A percentile compares a stretch with the other conserved stretches of the same genome.
These are phyloP conservation scores for Cheilosia urbana DNA, from an alignment of 2,888 invertebrate species.

Conservation along the genomic window DNA sequence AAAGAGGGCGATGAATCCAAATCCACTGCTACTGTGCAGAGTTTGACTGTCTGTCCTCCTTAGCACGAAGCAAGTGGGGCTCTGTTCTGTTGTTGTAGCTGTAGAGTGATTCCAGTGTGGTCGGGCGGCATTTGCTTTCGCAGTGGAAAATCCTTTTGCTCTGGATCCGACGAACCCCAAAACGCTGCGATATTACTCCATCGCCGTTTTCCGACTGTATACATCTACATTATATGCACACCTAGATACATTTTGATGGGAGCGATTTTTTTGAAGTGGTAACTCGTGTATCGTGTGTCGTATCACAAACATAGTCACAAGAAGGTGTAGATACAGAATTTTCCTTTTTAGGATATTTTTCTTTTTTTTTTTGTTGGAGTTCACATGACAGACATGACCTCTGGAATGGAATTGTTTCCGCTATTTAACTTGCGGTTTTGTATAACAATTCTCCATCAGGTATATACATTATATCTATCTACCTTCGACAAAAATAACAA, in stretches of 20 bases:
- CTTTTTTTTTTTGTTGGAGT: slow-evolving; percentile 44
- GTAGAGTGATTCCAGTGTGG: slow-evolving; percentile 25
- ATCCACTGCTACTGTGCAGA: slow-evolving; percentile 48
- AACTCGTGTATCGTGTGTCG: slow-evolving; percentile 9
- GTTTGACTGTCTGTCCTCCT: slow-evolving; percentile 12
- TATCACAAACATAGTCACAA: background rate
- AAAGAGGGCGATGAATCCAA: slow-evolving; percentile 57
- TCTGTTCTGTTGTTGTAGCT: background rate
- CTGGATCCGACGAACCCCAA: slow-evolving; percentile 15
- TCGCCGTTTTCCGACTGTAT: slow-evolving; percentile 42
- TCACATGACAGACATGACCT: slow-evolving; percentile 68
- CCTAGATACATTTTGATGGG: slow-evolving; percentile 9
- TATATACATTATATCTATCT: slow-evolving; percentile 4
- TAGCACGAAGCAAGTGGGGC: slow-evolving; percentile 8
- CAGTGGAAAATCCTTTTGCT: slow-evolving; percentile 6
- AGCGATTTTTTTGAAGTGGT: slow-evolving; percentile 32
- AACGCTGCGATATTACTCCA: slow-evolving; percentile 41
- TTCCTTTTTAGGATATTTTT: slow-evolving; percentile 26
- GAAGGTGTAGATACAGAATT: slow-evolving; percentile 28
- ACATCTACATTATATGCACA: background rate
- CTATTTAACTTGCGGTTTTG: slow-evolving; percentile 67
- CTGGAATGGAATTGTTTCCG: slow-evolving; percentile 70
- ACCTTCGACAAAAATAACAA: slow-evolving; percentile 27
- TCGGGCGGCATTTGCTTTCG: slow-evolving; percentile 51
- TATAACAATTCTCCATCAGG: slow-evolving; percentile 29